Conservation (phyloP, 2,888 invertebrate species). For the Salticus scenicus region DNA sequence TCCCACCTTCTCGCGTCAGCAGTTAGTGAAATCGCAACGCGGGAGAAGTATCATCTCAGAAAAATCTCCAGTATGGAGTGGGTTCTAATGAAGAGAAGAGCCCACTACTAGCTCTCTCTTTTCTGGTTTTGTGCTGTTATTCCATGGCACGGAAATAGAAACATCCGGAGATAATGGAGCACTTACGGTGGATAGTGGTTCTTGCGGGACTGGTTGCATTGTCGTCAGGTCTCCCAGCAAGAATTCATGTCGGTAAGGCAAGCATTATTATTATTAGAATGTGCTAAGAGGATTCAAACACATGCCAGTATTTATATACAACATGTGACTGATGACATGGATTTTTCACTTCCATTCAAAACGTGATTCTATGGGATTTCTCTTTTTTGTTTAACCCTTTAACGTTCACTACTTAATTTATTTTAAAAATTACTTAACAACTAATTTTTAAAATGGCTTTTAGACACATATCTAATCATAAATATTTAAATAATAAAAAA, state of each 20-base stretch:
- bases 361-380: too few species aligned
- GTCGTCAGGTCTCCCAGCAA: background rate
- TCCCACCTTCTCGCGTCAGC: conserved; percentile 14
- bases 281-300: too few species aligned
- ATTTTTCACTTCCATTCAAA: too few species aligned
- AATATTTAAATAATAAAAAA: too few species aligned
- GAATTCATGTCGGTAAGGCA: conserved; percentile 7
- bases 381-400: too few species aligned
- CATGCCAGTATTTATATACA: too few species aligned
- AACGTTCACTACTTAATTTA: too few species aligned
- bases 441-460: too few species aligned
- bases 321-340: too few species aligned
- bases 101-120: background rate
- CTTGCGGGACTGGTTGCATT: background rate
- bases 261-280: too few species aligned
- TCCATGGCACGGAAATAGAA: background rate
- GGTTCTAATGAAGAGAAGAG: background rate
- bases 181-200: background rate
- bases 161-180: background rate
- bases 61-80: background rate
- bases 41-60: background rate
- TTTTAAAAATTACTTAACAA: too few species aligned
- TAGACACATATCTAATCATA: too few species aligned
- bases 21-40: background rate
- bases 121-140: background rate